Percentiles rank a stretch among this genome's conserved stretches.
Evolutionary conservation across 37 sponge, comb jelly and placozoan species (phyloP).

Genomic region (Haliclona indistincta): DNA sequence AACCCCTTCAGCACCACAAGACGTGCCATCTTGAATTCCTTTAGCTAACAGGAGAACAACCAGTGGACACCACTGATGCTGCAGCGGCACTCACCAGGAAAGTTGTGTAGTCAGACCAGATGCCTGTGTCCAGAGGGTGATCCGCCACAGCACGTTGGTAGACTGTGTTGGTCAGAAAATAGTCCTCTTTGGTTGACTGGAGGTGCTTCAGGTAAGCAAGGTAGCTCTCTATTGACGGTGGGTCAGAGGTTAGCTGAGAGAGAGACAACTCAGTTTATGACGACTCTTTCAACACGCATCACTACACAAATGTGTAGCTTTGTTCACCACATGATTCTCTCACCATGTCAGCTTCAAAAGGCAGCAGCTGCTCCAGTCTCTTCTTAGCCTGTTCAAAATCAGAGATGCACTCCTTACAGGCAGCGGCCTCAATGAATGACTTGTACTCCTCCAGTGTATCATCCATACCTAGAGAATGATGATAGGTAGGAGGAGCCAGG

Average conservation of each 20-base stretch:
- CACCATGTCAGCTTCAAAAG: slow-evolving; percentile 60
- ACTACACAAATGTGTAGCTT: neutral
- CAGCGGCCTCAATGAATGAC: neutral
- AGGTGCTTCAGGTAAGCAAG: slow-evolving; percentile 21
- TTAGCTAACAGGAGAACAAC: neutral
- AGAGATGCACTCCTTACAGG: slow-evolving; percentile 29
- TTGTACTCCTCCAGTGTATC: slow-evolving; percentile 34
- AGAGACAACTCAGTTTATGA: too few relatives aligned
- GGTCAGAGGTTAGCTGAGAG: slow-evolving; percentile 23
- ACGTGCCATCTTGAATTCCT: slow-evolving; percentile 3
- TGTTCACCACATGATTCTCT: neutral
- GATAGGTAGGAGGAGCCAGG: neutral
- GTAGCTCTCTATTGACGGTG: slow-evolving; percentile 25
- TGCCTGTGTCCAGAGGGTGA: slow-evolving; percentile 46
- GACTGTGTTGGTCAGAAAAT: slow-evolving; percentile 49
- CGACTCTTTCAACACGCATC: neutral
- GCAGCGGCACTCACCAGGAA: slow-evolving; percentile 50
- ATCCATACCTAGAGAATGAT: slow-evolving; percentile 39
- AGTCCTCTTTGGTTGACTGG: slow-evolving; percentile 27
- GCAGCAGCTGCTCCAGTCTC: slow-evolving; percentile 42
- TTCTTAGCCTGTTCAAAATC: slow-evolving; percentile 41
- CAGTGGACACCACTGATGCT: neutral
- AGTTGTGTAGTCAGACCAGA: slow-evolving; percentile 66
- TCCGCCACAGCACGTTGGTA: slow-evolving; percentile 66
- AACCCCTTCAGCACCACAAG: slow-evolving; percentile 29